Evolutionary conservation across 2,888 invertebrate species (phyloP).

Genomic region (Eupelmus urozonus): DNA sequence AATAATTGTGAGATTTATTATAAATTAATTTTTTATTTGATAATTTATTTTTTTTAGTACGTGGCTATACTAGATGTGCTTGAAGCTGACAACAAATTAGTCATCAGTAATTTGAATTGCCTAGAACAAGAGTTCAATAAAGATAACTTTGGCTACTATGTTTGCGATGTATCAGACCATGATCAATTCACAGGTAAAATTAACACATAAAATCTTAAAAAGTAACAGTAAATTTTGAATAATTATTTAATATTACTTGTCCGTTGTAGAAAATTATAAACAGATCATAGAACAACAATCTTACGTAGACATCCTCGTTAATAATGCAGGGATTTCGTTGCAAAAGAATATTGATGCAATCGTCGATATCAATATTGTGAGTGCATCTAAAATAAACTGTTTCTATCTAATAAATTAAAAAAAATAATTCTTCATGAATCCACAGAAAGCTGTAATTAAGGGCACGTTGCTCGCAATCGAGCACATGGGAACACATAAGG

Average conservation of each 20-base stretch:
- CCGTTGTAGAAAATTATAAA: too few species aligned
- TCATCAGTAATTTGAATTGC: conserved; percentile 69
- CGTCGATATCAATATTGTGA: conserved; percentile 71
- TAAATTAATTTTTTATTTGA: too few species aligned
- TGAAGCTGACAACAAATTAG: conserved; percentile 73
- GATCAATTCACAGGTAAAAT: conserved; percentile 76
- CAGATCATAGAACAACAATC: conserved; percentile 6
- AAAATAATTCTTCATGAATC: conserved; percentile 1
- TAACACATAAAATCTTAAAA: not conserved
- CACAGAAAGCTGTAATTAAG: conserved; percentile 75
- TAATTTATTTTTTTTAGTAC: conserved; percentile 63
- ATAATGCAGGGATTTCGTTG: conserved; percentile 71
- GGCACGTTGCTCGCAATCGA: conserved; percentile 75
- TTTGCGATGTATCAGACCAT: conserved; percentile 77
- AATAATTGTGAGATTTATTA: too few species aligned
- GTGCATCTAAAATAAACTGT: conserved; percentile 46
- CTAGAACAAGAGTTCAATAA: conserved; percentile 77
- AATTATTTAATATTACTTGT: conserved; percentile 66
- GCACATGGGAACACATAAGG: conserved; percentile 76
- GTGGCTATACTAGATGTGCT: conserved; percentile 75
- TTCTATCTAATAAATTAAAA: not conserved
- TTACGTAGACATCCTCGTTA: conserved; percentile 79
- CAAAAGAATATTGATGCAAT: conserved; percentile 66
- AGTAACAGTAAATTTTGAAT: conserved; percentile 70
- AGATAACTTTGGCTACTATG: conserved; percentile 77